Base-by-base conservation (phyloP, 2,888 invertebrate genomes). In the Eupithecia subfuscata region DNA sequence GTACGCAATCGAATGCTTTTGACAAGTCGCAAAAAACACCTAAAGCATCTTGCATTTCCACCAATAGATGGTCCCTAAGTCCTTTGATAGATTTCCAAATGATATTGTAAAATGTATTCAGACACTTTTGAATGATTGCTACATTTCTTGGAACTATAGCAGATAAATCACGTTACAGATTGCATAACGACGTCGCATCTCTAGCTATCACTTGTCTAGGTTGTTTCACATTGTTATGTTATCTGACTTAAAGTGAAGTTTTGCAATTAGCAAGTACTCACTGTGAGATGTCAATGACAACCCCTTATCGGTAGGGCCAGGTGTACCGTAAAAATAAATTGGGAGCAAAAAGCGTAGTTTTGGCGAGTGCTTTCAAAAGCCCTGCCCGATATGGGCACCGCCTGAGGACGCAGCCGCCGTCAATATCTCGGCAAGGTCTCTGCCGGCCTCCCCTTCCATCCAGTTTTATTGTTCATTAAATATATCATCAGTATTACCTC, bases 341-440 rank as follows among this genome's bases (percentile, higher is more conserved):
- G 64, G 18, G 18, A 34, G 30, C 64, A 60, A 22, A 14, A 25
- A 25, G 1, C 34, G 64, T 34, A 34, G 18, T 34, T 64, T 64
- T 30, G 30, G 34, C 64, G 18, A 64, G 60, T 30, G 64, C 63
- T 76, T 74, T 71, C 73, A 67, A 67, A 67, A 73, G 71, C 18
- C 3, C 8, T 34, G 30, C 34, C 74, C n/a, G 63, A 70, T 77
- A 74, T 70, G 76, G 77, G 30, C 71, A 77, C 22, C 14, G 70
- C 71, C 71, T 37, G 65, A 69, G 71, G 69, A 63, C 74, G 72
- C 67, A 67, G 74, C 63, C 37, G 6, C 70, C 71, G 60, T 72
- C 72, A 67, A 74, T 72, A 65, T 71, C 22, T 40, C 30, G 2
- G 14, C 77, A 74, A 77, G 77, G 77, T 74, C 56, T 56, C 14